These are phyloP conservation scores for Megaceryle torquata DNA, from an alignment of 2,113 vertebrate species.

Conservation along the genomic window DNA sequence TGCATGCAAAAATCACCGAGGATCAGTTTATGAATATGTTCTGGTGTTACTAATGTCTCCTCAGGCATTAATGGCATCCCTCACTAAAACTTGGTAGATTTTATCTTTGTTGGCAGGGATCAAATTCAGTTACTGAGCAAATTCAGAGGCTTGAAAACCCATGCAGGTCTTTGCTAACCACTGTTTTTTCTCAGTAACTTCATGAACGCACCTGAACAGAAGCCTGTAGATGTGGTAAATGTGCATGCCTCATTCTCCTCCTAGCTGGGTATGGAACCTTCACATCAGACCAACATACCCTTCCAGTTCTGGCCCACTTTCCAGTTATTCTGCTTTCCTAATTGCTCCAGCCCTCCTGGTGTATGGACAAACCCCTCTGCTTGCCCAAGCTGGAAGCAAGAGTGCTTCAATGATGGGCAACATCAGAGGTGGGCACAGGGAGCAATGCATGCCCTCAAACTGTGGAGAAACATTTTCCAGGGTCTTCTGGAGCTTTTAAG, in stretches of 20 bases:
- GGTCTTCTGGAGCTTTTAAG: neutral
- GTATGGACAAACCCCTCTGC: accelerated
- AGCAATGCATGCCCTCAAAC: accelerated
- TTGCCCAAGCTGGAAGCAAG: accelerated
- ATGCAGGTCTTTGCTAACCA: neutral
- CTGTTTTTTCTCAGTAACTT: neutral
- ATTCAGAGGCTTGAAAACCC: neutral
- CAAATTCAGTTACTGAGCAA: neutral
- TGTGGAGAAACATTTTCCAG: neutral
- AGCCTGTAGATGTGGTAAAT: neutral
- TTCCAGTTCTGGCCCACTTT: neutral
- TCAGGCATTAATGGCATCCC: neutral
- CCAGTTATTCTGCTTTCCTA: neutral
- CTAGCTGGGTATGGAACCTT: neutral
- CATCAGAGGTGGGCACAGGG: neutral
- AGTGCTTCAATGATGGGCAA: accelerated
- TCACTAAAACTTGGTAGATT: neutral
- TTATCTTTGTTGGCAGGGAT: neutral
- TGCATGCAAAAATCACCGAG: neutral
- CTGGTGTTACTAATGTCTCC: neutral
- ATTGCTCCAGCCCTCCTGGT: neutral
- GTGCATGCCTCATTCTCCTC: accelerated
- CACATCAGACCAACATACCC: neutral
- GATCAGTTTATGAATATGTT: neutral
- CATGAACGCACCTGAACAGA: neutral